Conservation (phyloP, 1,140 invertebrate species). For the Sitobion miscanthi region DNA sequence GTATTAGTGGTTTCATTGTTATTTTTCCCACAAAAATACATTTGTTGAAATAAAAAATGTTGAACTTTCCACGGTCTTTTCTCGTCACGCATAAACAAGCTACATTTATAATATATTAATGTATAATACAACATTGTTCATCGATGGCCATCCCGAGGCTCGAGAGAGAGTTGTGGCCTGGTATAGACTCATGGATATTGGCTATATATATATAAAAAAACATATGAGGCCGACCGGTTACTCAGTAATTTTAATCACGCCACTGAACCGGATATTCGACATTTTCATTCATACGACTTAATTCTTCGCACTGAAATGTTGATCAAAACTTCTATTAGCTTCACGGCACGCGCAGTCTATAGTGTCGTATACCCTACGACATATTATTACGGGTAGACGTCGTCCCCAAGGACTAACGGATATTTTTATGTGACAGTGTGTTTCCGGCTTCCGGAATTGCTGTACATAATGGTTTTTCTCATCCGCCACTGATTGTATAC, state of each 20-base stretch:
- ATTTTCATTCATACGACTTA: background rate
- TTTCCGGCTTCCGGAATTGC: background rate
- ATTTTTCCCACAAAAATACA: background rate
- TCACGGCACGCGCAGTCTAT: background rate
- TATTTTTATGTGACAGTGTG: conserved; percentile 29
- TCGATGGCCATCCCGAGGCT: background rate
- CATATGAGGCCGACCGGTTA: too few species aligned
- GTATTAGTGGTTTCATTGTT: background rate
- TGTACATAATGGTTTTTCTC: conserved; percentile 7
- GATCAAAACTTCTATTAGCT: background rate
- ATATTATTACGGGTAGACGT: background rate
- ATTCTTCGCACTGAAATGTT: background rate
- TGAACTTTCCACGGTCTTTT: background rate
- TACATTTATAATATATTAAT: background rate
- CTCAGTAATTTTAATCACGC: background rate
- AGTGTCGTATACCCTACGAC: background rate
- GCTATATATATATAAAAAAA: background rate
- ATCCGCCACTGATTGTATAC: background rate
- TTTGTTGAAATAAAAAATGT: background rate
- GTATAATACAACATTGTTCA: background rate
- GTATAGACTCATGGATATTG: background rate
- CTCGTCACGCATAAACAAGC: background rate
- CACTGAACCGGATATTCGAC: background rate
- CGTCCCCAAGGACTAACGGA: background rate
- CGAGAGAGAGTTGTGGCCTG: background rate